Evolutionary conservation across 2,888 invertebrate species (phyloP), one percentile per base, ranked within the genome.

Genomic region (Gasteruption jaculator): DNA sequence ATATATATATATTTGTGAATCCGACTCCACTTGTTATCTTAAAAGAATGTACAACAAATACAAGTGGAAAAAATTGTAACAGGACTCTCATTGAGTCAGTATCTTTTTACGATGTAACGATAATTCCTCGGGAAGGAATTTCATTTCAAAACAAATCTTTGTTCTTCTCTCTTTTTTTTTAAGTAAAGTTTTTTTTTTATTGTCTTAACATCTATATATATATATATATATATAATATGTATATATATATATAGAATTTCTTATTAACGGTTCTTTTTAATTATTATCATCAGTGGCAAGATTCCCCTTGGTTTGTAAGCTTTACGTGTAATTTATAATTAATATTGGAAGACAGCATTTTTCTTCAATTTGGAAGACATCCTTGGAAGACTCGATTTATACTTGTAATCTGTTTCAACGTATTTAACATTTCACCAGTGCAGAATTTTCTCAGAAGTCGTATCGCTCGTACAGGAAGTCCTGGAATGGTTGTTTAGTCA

Each of bases 311-410:
- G 11, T 11, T 11, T 26, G 14, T 5, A 26, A 12, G 11, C 21
- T 32, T 19, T 41, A 34, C 32, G 19, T 41, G 25, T 20, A 33
- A 38, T 42, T 38, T 41, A 45, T 46, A 48, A 50, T 46, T 41
- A 43, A 38, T 41, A 40, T 42, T 32, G 42, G 38, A 45, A 5
- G n/a, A n/a, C n/a, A n/a, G n/a, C n/a, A n/a, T 48, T 45, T 50
- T 38, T 47, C 24, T 30, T 55, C 46, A 41, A 54, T 54, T 38
- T 65, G 63, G 61, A 62, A 65, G 61, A 65, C 64, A 61, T 64
- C 53, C 49, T 50, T 60, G 58, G 66, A 64, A 64, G 62, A 68
- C 60, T 57, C 47, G 45, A 44, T 57, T 61, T 49, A 46, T 43
- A 46, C 42, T 51, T 48, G 22, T 50, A 49, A 48, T 12, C 32